phyloP scores from a whole-genome alignment of 2,113 vertebrate species.

The Fulmarus glacialis region DNA sequence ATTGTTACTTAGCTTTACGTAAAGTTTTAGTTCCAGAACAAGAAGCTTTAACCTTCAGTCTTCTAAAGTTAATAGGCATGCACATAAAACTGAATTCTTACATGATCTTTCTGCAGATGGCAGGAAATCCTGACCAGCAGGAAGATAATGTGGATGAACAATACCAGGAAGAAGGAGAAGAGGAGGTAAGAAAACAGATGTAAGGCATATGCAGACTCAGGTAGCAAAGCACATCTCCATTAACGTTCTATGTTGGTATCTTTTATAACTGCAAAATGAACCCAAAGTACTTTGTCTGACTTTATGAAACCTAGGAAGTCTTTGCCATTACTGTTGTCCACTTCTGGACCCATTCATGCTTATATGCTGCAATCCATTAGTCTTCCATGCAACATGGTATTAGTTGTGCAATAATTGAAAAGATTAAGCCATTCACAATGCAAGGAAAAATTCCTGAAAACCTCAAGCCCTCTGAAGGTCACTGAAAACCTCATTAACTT shows the following conservation, averaged over 20 bases:
- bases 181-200: constrained; percentile 81
- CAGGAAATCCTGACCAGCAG: constrained; percentile 96
- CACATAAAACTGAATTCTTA: not conserved
- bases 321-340: not conserved
- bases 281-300: not conserved
- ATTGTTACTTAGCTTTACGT: not conserved
- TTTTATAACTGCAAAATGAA: not conserved
- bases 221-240: not conserved
- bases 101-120: constrained; percentile 83
- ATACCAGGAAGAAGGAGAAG: constrained; percentile 95
- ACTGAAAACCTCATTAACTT: constrained; percentile 1
- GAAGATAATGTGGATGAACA: constrained; percentile 94
- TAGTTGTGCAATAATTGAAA: constrained; percentile 35
- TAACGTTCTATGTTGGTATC: not conserved
- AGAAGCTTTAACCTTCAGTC: not conserved
- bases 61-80: not conserved
- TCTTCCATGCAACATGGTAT: not conserved
- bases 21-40: not conserved
- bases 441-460: not conserved
- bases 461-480: not conserved
- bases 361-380: not conserved
- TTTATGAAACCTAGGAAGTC: not conserved
- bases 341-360: not conserved
- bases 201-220: not conserved
- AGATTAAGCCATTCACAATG: not conserved